Percentiles rank a stretch among this genome's conserved stretches.
These are phyloP conservation scores for Ganaspis sp. DNA, from an alignment of 1,140 invertebrate genomes.

Conservation along the genomic window DNA sequence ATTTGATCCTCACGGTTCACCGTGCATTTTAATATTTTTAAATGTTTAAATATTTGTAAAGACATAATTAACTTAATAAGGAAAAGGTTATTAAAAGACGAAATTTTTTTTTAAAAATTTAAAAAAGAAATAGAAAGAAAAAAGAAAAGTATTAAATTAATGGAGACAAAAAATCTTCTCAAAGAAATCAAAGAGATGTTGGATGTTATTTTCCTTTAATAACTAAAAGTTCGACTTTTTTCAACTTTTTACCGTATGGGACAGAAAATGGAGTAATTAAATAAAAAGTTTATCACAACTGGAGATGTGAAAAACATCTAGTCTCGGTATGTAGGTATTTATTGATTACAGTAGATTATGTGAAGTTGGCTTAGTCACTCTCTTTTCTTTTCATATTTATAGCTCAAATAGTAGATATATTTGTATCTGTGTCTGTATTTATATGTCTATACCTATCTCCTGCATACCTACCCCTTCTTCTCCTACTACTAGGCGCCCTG, in stretches of 20 bases:
- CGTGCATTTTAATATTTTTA: no score
- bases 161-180: no score
- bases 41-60: no score
- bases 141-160: no score
- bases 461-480: background rate
- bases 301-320: background rate
- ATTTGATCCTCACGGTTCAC: no score
- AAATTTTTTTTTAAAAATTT: no score
- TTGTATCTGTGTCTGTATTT: background rate
- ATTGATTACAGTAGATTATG: constrained; percentile 1
- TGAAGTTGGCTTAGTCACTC: background rate
- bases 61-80: no score
- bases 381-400: background rate
- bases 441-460: background rate
- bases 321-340: constrained; percentile 10
- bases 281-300: background rate
- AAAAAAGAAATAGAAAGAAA: no score
- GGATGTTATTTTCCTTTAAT: no score
- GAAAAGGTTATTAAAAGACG: no score
- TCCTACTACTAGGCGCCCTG: background rate
- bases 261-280: background rate
- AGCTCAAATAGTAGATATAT: background rate
- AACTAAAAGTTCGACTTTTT: no score
- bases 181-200: no score
- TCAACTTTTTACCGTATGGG: background rate